Percentiles rank a stretch among this genome's conserved stretches.
Conservation (phyloP, 2,797 vertebrate genomes). For the Tapera naevia region DNA sequence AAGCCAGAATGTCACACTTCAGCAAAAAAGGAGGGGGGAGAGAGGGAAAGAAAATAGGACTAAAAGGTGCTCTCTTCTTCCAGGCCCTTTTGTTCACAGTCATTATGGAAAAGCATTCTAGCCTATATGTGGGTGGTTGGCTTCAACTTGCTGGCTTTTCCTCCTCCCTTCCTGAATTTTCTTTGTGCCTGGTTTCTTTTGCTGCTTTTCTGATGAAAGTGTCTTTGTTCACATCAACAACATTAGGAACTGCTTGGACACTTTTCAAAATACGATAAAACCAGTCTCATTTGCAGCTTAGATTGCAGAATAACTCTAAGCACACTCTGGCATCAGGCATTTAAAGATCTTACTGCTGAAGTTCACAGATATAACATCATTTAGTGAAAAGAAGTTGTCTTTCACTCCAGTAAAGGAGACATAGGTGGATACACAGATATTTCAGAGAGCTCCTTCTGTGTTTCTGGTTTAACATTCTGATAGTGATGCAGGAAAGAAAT, state of each 20-base stretch:
- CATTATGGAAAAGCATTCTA: not conserved
- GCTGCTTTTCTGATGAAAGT: not conserved
- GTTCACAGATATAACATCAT: not conserved
- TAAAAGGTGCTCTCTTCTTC: not conserved
- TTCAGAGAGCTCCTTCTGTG: not conserved
- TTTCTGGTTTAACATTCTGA: not conserved
- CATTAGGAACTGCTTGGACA: not conserved
- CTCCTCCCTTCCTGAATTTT: not conserved
- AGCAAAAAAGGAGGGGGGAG: not conserved
- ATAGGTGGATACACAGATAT: not conserved
- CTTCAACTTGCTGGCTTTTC: not conserved
- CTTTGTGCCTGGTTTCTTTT: not conserved
- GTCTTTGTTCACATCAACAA: not conserved
- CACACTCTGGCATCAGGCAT: not conserved
- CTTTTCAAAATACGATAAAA: not conserved
- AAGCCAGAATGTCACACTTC: not conserved
- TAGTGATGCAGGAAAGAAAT: conserved; percentile 6
- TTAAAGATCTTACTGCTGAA: not conserved
- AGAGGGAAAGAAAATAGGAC: not conserved
- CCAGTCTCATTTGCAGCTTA: not conserved
- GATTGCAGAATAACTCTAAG: not conserved
- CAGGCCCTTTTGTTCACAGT: not conserved
- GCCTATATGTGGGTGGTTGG: not conserved
- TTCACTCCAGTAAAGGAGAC: not conserved
- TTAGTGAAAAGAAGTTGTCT: not conserved